phyloP scores from a whole-genome alignment of 2,797 vertebrate species.

The Mormyrops attenuatus region DNA sequence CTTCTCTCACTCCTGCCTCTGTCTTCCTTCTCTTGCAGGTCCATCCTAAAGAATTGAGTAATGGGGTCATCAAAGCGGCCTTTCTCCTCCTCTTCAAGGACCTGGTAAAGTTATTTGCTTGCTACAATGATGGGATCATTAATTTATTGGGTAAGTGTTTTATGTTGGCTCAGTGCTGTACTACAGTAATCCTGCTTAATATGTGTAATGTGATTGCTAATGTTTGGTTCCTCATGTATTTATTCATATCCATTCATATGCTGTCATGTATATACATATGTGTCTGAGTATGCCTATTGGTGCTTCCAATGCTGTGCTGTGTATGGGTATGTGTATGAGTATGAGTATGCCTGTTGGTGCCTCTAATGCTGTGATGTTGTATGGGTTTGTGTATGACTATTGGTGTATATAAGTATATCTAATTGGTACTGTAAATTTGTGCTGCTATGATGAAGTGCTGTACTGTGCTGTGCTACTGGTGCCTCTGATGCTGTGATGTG shows the following conservation, averaged over 20 bases:
- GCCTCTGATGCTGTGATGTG: no score
- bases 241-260: neutral
- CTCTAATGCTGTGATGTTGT: neutral
- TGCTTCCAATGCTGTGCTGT: neutral
- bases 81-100: constrained; percentile 99
- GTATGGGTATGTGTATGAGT: neutral
- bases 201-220: neutral
- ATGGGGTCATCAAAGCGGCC: constrained; percentile 93
- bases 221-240: neutral
- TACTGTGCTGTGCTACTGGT: no score
- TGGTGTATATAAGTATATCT: no score
- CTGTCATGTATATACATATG: neutral
- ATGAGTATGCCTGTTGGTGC: neutral
- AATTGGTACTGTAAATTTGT: no score
- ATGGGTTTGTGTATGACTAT: no score
- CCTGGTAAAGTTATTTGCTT: constrained; percentile 97
- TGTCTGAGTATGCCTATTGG: neutral
- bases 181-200: neutral
- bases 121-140: constrained; percentile 98
- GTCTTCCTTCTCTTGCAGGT: constrained; percentile 59
- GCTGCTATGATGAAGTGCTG: no score
- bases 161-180: neutral
- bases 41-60: constrained; percentile 97
- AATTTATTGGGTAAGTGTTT: constrained; percentile 85
- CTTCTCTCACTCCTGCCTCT: neutral